Evolutionary conservation across 2,113 vertebrate species (phyloP).

Genomic region (Malurus melanocephalus): DNA sequence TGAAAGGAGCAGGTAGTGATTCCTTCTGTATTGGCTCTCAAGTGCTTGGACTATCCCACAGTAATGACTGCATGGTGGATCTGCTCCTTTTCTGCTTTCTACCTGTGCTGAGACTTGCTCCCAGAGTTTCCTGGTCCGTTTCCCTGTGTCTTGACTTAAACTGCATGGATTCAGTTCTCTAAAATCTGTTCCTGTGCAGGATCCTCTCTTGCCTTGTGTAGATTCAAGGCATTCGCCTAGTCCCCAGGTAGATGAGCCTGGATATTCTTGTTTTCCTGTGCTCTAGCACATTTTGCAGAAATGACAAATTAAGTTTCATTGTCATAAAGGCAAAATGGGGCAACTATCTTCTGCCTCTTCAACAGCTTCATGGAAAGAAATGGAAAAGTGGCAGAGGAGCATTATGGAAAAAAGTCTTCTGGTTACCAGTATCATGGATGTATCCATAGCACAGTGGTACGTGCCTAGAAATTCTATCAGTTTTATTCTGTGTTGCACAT

Average conservation of each 20-base stretch:
- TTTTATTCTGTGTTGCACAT: background rate
- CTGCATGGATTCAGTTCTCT: fast-evolving
- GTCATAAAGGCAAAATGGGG: background rate
- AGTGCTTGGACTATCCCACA: background rate
- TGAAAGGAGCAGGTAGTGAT: background rate
- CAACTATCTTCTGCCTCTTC: background rate
- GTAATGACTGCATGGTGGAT: background rate
- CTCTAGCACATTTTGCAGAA: background rate
- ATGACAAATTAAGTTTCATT: background rate
- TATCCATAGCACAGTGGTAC: background rate
- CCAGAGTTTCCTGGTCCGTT: fast-evolving
- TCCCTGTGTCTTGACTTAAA: background rate
- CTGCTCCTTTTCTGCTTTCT: background rate
- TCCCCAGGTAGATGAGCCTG: background rate
- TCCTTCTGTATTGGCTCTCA: background rate
- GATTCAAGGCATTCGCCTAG: background rate
- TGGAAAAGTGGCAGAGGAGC: background rate
- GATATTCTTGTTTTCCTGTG: background rate
- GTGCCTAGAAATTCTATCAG: background rate
- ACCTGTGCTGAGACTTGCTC: background rate
- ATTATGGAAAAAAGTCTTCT: fast-evolving
- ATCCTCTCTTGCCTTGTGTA: background rate
- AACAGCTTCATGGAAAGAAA: background rate
- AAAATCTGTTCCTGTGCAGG: fast-evolving
- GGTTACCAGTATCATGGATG: background rate